Base-by-base conservation (phyloP, 1,140 invertebrate genomes). In the Drosophila quadrilineata region DNA sequence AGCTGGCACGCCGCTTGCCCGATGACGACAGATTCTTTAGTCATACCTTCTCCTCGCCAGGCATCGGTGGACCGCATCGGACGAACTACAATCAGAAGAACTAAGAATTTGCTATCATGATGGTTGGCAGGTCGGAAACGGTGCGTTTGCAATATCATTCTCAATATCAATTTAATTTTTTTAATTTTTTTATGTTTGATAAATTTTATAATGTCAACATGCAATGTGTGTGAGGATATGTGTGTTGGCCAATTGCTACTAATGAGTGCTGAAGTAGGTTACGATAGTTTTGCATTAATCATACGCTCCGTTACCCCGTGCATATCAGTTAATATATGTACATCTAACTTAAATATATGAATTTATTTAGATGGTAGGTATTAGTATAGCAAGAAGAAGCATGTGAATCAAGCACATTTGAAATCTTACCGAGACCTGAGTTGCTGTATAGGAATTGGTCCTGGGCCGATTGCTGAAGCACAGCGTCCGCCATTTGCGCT, bases 371-470 rank as follows among this genome's bases (percentile, higher is more conserved):
- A n/a, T n/a, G n/a, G n/a, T n/a, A n/a, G n/a, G 46, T 28, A 56
- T n/a, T 35, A 73, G 28, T 33, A 35, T 28, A 53, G 19, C 26
- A 41, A 54, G 36, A 24, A 28, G 57, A 85, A 85, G 75, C 79
- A 57, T 58, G 60, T 72, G 69, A 84, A n/a, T n/a, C n/a, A n/a
- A 84, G 68, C 68, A 62, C 66, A 72, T 69, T 67, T 72, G 36
- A 85, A 89, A 87, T 89, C 93, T 93, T 93, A 96, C 95, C 92
- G 95, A 95, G 84, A 96, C 94, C 70, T 95, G 95, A 43, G 95
- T 96, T 26, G 94, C 94, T 48, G 95, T 95, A 84, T 94, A 95
- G 58, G 94, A 95, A 89, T 95, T 96, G 46, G 94, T 94, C 48
- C 95, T 91, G 38, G 94, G 94, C 28, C 95, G 91, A 75, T 80